Conservation (phyloP, 92 coral and sea anemone genomes). For the Siderastrea siderea region DNA sequence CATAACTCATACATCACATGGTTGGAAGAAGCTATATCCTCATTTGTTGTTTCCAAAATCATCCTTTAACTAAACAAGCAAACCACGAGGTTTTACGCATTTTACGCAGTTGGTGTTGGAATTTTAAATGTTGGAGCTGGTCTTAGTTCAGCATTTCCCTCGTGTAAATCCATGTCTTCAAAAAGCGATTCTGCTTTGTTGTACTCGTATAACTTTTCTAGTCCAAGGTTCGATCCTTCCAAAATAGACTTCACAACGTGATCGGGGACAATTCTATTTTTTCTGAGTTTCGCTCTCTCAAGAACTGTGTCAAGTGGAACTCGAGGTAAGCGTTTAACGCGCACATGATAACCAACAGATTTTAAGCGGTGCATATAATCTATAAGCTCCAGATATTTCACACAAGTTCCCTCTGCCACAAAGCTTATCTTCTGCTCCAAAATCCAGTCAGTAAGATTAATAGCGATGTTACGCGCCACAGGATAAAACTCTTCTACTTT, state of each 20-base stretch:
- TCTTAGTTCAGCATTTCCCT: slow-evolving; percentile 23
- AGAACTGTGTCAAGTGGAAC: slow-evolving; percentile 77
- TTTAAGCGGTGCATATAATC: slow-evolving; percentile 93
- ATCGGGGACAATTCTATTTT: slow-evolving; percentile 84
- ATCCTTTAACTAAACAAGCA: background rate
- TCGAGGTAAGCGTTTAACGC: slow-evolving; percentile 83
- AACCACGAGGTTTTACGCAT: background rate
- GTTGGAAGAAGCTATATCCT: too few species aligned
- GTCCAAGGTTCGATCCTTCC: slow-evolving; percentile 81
- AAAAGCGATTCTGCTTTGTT: slow-evolving; percentile 80
- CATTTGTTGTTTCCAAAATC: too few species aligned
- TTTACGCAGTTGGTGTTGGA: slow-evolving; percentile 35
- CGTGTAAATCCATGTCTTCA: slow-evolving; percentile 74
- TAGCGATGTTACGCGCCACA: slow-evolving; percentile 90
- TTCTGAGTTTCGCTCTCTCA: slow-evolving; percentile 84
- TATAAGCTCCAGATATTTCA: slow-evolving; percentile 86
- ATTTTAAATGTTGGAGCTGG: slow-evolving; percentile 6
- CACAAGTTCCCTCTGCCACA: slow-evolving; percentile 99
- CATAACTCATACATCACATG: too few species aligned
- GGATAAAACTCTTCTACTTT: slow-evolving; percentile 94
- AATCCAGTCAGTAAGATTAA: slow-evolving; percentile 97
- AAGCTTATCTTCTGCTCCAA: slow-evolving; percentile 93
- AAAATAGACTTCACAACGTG: slow-evolving; percentile 90
- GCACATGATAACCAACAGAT: slow-evolving; percentile 83
- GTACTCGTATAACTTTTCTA: slow-evolving; percentile 72